These are phyloP conservation scores for Monarcha castaneiventris DNA, from an alignment of 2,113 vertebrate genomes.

Conservation along the genomic window DNA sequence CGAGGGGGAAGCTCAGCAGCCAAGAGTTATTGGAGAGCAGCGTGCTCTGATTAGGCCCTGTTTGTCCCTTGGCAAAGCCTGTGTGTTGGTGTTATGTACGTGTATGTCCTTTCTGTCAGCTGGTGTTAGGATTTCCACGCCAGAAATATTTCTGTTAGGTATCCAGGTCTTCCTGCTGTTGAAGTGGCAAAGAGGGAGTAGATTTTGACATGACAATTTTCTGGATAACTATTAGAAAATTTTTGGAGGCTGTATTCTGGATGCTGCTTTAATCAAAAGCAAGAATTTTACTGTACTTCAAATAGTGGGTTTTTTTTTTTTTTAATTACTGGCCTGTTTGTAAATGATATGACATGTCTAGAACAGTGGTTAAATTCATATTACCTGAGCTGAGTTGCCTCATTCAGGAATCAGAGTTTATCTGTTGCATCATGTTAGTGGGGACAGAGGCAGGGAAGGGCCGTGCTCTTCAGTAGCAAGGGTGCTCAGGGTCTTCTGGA, in stretches of 20 bases:
- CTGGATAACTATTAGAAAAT: neutral
- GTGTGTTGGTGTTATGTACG: neutral
- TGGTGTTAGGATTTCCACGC: neutral
- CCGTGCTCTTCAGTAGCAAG: neutral
- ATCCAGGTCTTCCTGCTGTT: neutral
- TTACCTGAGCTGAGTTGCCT: neutral
- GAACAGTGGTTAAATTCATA: neutral
- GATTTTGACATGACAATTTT: neutral
- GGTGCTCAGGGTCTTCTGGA: neutral
- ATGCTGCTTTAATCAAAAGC: neutral
- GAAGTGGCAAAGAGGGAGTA: neutral
- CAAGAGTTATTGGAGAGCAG: neutral
- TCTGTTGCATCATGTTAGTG: neutral
- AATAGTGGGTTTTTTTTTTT: neutral
- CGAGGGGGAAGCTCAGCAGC: fast-evolving
- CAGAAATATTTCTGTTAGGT: neutral
- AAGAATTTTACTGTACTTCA: neutral
- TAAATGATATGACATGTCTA: neutral
- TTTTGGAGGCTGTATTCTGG: neutral
- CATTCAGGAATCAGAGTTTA: neutral
- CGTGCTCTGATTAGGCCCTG: neutral
- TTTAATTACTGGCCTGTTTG: neutral
- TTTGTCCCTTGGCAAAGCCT: neutral
- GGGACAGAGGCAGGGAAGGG: neutral
- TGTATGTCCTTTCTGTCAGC: neutral